phyloP scores from a whole-genome alignment of 2,888 invertebrate species.

The Drosophila pseudotakahashii region DNA sequence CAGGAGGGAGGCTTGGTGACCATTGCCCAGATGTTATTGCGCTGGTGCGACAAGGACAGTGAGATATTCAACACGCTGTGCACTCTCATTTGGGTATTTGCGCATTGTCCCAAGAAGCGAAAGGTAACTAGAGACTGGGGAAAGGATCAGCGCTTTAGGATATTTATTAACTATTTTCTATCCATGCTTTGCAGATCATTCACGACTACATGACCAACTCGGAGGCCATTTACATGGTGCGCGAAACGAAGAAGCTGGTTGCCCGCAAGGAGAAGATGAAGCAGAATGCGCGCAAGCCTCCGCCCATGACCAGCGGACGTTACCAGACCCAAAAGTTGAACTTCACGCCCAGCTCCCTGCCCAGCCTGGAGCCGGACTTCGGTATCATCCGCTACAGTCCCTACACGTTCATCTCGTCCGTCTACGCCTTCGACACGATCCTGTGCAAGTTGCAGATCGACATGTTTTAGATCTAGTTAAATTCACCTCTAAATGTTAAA shows the following conservation, averaged over 20 bases:
- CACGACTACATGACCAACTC: slow-evolving; percentile 83
- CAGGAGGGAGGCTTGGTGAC: slow-evolving; percentile 86
- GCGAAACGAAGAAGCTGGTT: slow-evolving; percentile 84
- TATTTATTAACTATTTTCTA: neutral
- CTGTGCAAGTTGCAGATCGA: slow-evolving; percentile 81
- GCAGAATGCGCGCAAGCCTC: slow-evolving; percentile 80
- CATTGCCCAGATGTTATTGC: slow-evolving; percentile 87
- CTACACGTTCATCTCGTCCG: slow-evolving; percentile 83
- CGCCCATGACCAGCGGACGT: slow-evolving; percentile 40
- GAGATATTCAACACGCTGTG: slow-evolving; percentile 87
- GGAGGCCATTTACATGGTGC: slow-evolving; percentile 83
- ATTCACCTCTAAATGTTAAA: slow-evolving; percentile 35
- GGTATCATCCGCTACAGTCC: slow-evolving; percentile 82
- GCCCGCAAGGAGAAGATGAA: slow-evolving; percentile 84
- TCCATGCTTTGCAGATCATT: slow-evolving; percentile 74
- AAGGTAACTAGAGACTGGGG: slow-evolving; percentile 6
- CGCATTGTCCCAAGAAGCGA: slow-evolving; percentile 82
- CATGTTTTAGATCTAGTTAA: slow-evolving; percentile 45
- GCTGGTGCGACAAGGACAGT: slow-evolving; percentile 88
- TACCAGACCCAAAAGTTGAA: slow-evolving; percentile 42
- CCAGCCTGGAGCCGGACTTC: slow-evolving; percentile 83
- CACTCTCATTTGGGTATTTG: slow-evolving; percentile 89
- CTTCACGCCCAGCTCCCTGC: slow-evolving; percentile 75
- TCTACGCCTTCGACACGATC: slow-evolving; percentile 83
- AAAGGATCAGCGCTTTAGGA: too few relatives aligned